phyloP scores from a whole-genome alignment of 2,888 invertebrate species.

The Actias luna region DNA sequence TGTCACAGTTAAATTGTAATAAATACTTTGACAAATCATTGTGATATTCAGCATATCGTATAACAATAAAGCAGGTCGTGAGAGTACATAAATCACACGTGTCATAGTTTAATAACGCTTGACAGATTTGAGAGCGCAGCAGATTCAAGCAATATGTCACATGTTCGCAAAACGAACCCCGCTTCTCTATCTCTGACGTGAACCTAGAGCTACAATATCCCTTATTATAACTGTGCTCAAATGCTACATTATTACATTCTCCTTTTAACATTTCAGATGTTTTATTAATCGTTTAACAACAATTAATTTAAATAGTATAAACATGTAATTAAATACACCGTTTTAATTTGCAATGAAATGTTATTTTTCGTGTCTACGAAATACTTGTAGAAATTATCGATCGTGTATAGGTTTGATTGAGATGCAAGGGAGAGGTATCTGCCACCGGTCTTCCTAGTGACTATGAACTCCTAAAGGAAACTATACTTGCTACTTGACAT shows the following conservation, averaged over 20 bases:
- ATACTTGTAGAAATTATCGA: neutral
- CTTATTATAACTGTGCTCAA: neutral
- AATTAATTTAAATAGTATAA: too few relatives aligned
- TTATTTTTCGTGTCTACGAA: neutral
- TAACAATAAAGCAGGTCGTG: constrained; percentile 27
- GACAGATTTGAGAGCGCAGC: constrained; percentile 70
- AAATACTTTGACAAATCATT: constrained; percentile 9
- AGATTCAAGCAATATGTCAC: constrained; percentile 68
- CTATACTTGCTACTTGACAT: too few relatives aligned
- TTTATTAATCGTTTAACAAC: neutral
- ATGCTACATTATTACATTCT: neutral
- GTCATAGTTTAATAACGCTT: constrained; percentile 67
- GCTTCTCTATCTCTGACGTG: constrained; percentile 40
- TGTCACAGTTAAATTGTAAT: neutral
- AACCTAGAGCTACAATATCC: constrained; percentile 19
- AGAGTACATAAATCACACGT: constrained; percentile 53
- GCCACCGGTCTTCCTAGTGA: too few relatives aligned
- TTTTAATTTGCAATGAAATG: neutral
- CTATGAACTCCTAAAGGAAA: too few relatives aligned
- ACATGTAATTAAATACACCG: neutral
- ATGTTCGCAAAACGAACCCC: constrained; percentile 39
- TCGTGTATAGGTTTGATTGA: too few relatives aligned
- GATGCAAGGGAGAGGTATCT: too few relatives aligned
- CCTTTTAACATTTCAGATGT: neutral
- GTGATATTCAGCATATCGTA: constrained; percentile 12